Conservation (phyloP, 2,888 invertebrate genomes). For the Thymelicus acteon region DNA sequence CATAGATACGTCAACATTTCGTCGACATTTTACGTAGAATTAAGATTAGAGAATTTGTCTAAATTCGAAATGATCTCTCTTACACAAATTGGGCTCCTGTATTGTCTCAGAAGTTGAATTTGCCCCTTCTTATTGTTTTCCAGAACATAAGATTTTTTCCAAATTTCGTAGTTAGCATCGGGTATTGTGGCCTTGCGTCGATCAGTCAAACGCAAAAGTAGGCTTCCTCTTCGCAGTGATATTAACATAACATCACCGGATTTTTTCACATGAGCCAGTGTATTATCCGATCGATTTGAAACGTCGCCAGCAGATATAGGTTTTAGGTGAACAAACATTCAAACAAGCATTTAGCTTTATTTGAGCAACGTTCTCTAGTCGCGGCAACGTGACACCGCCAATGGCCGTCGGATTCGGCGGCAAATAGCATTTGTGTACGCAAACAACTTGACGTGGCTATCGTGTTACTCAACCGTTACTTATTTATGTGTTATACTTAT, state of each 20-base stretch:
- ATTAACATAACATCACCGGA: background rate
- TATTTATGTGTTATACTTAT: background rate
- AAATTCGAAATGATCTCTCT: no score
- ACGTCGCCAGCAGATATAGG: conserved; percentile 72
- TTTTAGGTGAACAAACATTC: conserved; percentile 64
- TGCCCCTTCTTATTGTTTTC: no score
- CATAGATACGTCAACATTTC: no score
- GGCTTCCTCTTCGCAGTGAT: no score
- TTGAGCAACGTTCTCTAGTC: conserved; percentile 55
- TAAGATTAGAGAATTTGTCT: no score
- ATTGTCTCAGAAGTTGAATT: no score
- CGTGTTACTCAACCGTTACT: conserved; percentile 57
- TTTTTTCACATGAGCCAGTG: conserved; percentile 19
- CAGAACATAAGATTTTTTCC: no score
- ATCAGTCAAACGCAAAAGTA: no score
- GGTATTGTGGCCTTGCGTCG: no score
- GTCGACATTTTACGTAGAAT: no score
- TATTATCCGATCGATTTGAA: conserved; percentile 58
- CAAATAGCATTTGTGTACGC: conserved; percentile 77
- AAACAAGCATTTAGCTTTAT: conserved; percentile 76
- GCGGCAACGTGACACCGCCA: conserved; percentile 74
- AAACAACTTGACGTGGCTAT: conserved; percentile 77
- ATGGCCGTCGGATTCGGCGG: conserved; percentile 76
- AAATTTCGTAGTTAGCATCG: no score
- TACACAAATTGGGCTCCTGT: no score